Evolutionary conservation across 1,140 invertebrate genomes (phyloP).

Genomic region (Eulimnadia texana): DNA sequence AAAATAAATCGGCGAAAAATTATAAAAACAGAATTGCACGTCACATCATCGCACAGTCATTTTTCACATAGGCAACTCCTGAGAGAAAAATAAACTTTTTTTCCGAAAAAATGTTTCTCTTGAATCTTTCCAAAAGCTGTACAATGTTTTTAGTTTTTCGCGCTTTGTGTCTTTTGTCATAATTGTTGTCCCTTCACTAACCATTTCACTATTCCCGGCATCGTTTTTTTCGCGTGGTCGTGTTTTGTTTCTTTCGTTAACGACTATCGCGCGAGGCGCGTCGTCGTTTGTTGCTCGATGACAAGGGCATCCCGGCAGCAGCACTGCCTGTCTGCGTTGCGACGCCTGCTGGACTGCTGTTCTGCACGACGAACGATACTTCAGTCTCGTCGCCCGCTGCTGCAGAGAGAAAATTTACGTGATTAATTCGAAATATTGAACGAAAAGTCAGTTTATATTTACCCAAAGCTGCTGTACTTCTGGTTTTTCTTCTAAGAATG

Average conservation of each 20-base stretch:
- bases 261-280: conserved; percentile 7
- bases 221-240: no score
- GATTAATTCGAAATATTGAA: no score
- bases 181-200: not conserved
- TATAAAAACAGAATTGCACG: not conserved
- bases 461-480: conserved; percentile 7
- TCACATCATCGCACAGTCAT: not conserved
- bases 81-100: not conserved
- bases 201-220: no score
- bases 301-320: not conserved
- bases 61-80: not conserved
- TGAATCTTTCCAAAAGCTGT: not conserved
- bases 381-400: not conserved
- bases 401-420: not conserved
- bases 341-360: not conserved
- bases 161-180: not conserved
- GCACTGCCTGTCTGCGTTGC: not conserved
- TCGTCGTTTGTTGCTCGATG: conserved; percentile 8
- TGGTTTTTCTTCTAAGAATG: conserved; percentile 1
- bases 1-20: not conserved
- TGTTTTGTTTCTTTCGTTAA: no score
- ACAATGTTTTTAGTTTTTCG: not conserved
- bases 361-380: not conserved
- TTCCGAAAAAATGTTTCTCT: not conserved
- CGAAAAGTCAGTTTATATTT: no score